Base-by-base conservation (phyloP, 2,797 vertebrate species). In the Danio albolineatus region DNA sequence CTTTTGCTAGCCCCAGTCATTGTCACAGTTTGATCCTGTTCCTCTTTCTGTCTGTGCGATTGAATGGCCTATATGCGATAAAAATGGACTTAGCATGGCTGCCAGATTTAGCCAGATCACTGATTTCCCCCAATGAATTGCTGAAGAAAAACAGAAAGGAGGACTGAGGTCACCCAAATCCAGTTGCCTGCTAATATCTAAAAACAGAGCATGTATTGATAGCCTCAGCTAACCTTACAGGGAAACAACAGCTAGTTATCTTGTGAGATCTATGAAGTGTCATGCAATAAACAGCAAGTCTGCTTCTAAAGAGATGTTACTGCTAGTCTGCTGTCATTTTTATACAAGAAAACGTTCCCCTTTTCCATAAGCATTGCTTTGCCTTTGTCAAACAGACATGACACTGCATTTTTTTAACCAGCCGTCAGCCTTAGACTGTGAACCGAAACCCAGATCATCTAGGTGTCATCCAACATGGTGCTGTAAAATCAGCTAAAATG, bases 61-160 rank as follows among this genome's bases (percentile, higher is more conserved):
- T 76, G 76, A 85, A 83, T 89, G 91, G 87, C 90, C 90, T 90
- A 93, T 88, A 92, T 92, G 51, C 74, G 82, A 87, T 85, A 82
- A 83, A 90, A 90, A 89, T 86, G 86, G 86, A 90, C 90, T 71
- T 82, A 85, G 86, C 85, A 84, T 85, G 88, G 77, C 87, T 88
- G 75, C 90, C 85, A 86, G 90, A 92, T 91, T 88, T 92, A 92
- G 89, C 87, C 83, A 85, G 78, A 69, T 49, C 17, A 21, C 74
- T 36, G 51, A 65, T 53, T 60, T 67, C 46, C 62, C 49, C 44
- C 80, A 21, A 51, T 53, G 70, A 83, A 72, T 51, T 54, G 13
- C 71, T 60, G 60, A 54, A 21, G 41, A 71, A 71, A 78, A 19
- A 70, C 38, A 44, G 76, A 78, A 79, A 56, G 9, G 49, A 79